Conservation (phyloP, 2,797 vertebrate genomes). For the Rhynchonycteris naso region DNA sequence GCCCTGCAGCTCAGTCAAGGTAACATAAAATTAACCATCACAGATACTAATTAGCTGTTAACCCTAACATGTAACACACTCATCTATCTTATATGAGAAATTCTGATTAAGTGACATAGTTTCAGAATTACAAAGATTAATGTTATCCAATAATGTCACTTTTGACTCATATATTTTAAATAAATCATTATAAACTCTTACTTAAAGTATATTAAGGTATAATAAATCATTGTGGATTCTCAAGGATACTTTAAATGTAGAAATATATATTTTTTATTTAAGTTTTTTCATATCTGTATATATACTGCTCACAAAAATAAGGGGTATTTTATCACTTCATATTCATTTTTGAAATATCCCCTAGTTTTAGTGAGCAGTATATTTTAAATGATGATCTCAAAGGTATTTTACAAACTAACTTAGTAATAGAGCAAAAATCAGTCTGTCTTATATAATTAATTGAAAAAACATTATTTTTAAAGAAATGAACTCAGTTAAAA, state of each 20-base stretch:
- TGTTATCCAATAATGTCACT: background rate
- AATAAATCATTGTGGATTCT: background rate
- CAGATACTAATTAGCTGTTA: background rate
- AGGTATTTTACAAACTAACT: conserved; percentile 16
- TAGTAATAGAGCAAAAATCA: conserved; percentile 43
- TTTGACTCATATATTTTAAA: conserved; percentile 36
- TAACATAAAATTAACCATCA: conserved; percentile 29
- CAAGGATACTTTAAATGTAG: background rate
- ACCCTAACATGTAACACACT: background rate
- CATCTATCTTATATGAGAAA: conserved; percentile 20
- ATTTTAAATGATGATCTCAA: conserved; percentile 24
- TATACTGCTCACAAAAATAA: too few relatives aligned
- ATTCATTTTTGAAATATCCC: too few relatives aligned
- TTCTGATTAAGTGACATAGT: background rate
- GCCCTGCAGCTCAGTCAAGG: background rate
- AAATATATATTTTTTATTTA: conserved; percentile 20
- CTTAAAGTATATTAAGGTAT: conserved; percentile 1
- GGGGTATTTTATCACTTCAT: too few relatives aligned
- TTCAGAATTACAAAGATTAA: conserved; percentile 50
- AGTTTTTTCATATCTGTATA: conserved; percentile 1
- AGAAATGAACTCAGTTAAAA: conserved; percentile 1
- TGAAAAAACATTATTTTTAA: conserved; percentile 26
- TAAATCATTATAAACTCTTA: background rate
- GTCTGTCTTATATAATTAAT: conserved; percentile 11
- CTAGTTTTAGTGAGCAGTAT: background rate